Percentiles rank a stretch among this genome's conserved stretches.
Evolutionary conservation across 2,888 invertebrate genomes (phyloP).

Genomic region (Eulithis prunata): DNA sequence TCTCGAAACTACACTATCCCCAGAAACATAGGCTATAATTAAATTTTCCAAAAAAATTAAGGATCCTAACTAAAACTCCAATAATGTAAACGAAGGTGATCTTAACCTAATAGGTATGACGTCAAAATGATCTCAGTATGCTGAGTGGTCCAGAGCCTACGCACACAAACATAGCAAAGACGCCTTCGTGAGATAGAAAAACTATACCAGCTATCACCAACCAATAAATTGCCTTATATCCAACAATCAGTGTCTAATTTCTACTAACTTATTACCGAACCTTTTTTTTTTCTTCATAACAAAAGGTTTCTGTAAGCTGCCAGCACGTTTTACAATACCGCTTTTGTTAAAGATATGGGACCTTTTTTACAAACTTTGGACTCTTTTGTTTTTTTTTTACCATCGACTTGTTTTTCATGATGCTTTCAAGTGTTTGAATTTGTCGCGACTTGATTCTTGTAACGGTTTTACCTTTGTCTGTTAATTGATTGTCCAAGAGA

Average conservation of each 20-base stretch:
- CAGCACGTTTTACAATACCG: slow-evolving; percentile 33
- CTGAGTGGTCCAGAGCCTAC: too few species aligned
- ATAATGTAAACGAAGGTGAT: too few species aligned
- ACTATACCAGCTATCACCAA: not conserved
- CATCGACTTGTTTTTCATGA: slow-evolving; percentile 11
- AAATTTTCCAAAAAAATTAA: too few species aligned
- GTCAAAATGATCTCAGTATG: too few species aligned
- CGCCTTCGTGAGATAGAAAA: too few species aligned
- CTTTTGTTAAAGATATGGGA: slow-evolving; percentile 33
- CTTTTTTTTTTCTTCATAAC: slow-evolving; percentile 26
- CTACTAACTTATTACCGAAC: slow-evolving; percentile 16
- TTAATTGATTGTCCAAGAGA: too few species aligned
- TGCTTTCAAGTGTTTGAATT: slow-evolving; percentile 21
- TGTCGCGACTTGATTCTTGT: slow-evolving; percentile 36
- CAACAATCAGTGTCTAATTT: slow-evolving; percentile 26
- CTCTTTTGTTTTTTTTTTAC: slow-evolving; percentile 11
- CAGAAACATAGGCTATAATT: too few species aligned
- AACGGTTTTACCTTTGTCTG: slow-evolving; percentile 20
- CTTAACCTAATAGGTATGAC: too few species aligned
- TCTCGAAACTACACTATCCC: too few species aligned
- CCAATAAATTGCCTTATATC: slow-evolving; percentile 11
- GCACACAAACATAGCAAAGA: too few species aligned
- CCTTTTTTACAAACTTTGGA: slow-evolving; percentile 21
- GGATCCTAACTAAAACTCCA: too few species aligned
- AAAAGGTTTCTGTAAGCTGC: slow-evolving; percentile 27